Evolutionary conservation across 2,113 vertebrate species (phyloP).

Genomic region (Uria aalge): DNA sequence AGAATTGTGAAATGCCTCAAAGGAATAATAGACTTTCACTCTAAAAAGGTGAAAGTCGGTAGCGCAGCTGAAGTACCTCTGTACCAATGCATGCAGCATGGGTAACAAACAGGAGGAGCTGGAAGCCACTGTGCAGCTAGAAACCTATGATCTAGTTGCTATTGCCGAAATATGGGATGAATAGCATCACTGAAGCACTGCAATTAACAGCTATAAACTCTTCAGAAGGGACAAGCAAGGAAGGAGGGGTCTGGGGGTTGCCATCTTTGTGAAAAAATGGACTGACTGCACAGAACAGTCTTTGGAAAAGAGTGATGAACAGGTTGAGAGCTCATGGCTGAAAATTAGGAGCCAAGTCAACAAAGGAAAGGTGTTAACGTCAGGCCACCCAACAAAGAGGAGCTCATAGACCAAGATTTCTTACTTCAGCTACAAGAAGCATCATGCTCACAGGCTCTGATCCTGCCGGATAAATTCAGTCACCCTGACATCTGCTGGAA

Average conservation of each 20-base stretch:
- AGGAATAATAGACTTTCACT: neutral
- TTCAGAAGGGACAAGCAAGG: neutral
- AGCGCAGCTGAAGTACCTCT: neutral
- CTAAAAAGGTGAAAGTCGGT: neutral
- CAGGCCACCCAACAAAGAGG: neutral
- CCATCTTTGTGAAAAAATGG: neutral
- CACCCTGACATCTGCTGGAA: neutral
- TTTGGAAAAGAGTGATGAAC: neutral
- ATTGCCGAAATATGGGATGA: neutral
- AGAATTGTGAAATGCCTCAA: neutral
- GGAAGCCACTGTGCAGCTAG: neutral
- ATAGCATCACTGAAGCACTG: neutral
- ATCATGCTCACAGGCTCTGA: neutral
- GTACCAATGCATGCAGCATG: neutral
- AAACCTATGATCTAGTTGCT: neutral
- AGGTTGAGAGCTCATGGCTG: neutral
- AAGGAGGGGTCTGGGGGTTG: accelerated
- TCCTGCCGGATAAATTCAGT: neutral
- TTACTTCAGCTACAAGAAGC: neutral
- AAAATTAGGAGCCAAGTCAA: neutral
- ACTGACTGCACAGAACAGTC: neutral
- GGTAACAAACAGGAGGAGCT: neutral
- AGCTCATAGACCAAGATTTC: neutral
- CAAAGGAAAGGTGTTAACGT: neutral
- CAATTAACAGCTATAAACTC: neutral